Evolutionary conservation across 2,888 invertebrate species (phyloP).

Genomic region (Drosophila emarginata): DNA sequence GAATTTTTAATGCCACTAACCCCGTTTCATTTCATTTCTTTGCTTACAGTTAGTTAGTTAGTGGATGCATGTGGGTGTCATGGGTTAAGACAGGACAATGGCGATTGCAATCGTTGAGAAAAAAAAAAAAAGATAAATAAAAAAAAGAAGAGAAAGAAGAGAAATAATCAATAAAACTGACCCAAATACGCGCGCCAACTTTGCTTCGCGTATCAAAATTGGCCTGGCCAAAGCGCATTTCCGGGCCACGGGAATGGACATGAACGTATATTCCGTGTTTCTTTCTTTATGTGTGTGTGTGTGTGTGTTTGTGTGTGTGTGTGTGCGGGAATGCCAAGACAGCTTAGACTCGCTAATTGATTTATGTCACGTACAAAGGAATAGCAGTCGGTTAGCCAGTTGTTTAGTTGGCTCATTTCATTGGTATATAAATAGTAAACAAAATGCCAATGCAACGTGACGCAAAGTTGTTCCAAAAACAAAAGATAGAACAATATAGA

Average conservation of each 20-base stretch:
- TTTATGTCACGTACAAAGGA: slow-evolving; percentile 68
- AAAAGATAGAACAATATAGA: neutral
- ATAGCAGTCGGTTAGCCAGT: neutral
- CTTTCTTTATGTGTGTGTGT: neutral
- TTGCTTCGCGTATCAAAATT: slow-evolving; percentile 31
- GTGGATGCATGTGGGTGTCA: neutral
- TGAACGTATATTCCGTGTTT: neutral
- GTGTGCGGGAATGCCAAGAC: slow-evolving; percentile 52
- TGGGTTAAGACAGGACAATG: slow-evolving; percentile 37
- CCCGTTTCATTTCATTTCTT: slow-evolving; percentile 43
- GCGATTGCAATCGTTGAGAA: slow-evolving; percentile 62
- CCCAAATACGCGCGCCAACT: slow-evolving; percentile 71
- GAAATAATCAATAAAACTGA: slow-evolving; percentile 72
- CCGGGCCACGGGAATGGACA: slow-evolving; percentile 43
- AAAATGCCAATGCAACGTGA: slow-evolving; percentile 64
- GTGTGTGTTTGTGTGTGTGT: neutral
- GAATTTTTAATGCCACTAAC: slow-evolving; percentile 54
- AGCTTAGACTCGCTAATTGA: slow-evolving; percentile 70
- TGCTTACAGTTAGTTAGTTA: slow-evolving; percentile 26
- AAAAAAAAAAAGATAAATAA: neutral
- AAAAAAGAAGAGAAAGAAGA: neutral
- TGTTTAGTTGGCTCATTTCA: neutral
- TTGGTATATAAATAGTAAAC: slow-evolving; percentile 56
- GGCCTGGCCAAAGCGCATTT: slow-evolving; percentile 64
- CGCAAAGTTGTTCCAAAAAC: slow-evolving; percentile 36